Percentiles rank a stretch among this genome's conserved stretches.
phyloP scores from a whole-genome alignment of 2,113 vertebrate genomes.

The Pseudorasbora parva region DNA sequence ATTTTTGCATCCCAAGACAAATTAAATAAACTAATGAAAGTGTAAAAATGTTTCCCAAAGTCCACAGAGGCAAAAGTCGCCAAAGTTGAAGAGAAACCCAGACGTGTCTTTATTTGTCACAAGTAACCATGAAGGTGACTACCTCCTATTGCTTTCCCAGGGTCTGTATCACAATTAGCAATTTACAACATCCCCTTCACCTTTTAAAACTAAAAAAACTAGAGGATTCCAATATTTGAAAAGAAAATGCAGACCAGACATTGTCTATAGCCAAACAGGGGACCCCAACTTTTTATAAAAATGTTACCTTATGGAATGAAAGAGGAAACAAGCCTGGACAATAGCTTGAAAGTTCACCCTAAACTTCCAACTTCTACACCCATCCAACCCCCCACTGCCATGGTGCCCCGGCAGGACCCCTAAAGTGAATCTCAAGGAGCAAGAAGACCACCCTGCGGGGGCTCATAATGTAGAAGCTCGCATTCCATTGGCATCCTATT shows the following conservation, averaged over 20 bases:
- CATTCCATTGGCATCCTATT: constrained; percentile 64
- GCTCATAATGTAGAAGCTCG: constrained; percentile 51
- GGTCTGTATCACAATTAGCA: constrained; percentile 47
- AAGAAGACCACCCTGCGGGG: constrained; percentile 60
- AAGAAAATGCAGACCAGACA: not conserved
- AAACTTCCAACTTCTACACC: constrained; percentile 50
- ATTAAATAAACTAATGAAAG: not conserved
- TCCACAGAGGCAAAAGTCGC: not conserved
- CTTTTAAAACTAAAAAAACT: constrained; percentile 11
- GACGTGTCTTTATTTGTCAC: not conserved
- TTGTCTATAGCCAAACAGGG: constrained; percentile 1
- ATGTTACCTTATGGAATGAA: constrained; percentile 25
- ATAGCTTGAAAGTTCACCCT: constrained; percentile 29
- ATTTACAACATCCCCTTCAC: constrained; percentile 2
- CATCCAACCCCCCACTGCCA: constrained; percentile 16
- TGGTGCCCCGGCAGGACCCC: constrained; percentile 49
- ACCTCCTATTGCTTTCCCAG: constrained; percentile 31
- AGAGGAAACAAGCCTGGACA: constrained; percentile 13
- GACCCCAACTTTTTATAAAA: not conserved
- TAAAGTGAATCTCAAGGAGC: constrained; percentile 66
- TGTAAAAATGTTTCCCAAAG: not conserved
- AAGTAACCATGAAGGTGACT: constrained; percentile 34
- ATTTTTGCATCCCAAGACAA: not conserved
- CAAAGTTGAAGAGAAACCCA: not conserved
- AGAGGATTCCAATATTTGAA: constrained; percentile 12